Percentiles rank a stretch among this genome's conserved stretches.
Evolutionary conservation across 2,113 vertebrate genomes (phyloP).

Genomic region (Panurus biarmicus): DNA sequence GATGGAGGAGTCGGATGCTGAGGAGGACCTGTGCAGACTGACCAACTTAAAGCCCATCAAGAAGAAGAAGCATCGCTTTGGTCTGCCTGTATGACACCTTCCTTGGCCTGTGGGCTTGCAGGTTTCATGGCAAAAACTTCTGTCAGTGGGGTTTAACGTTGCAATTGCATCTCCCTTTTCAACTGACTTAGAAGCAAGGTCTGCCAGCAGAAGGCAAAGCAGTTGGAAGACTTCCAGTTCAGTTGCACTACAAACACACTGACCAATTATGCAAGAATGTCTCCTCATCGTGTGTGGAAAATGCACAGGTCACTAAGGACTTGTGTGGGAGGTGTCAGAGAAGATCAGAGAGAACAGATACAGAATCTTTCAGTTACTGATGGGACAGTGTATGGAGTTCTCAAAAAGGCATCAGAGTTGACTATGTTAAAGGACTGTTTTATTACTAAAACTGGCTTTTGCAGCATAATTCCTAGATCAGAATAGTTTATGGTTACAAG

Average conservation of each 20-base stretch:
- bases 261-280: slow-evolving; percentile 74
- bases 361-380: not conserved
- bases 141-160: slow-evolving; percentile 35
- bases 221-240: slow-evolving; percentile 49
- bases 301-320: not conserved
- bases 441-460: slow-evolving; percentile 71
- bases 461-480: slow-evolving; percentile 69
- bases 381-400: not conserved
- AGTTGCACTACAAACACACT: slow-evolving; percentile 74
- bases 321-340: not conserved
- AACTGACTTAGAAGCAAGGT: slow-evolving; percentile 33
- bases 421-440: slow-evolving; percentile 53
- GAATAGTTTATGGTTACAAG: slow-evolving; percentile 66
- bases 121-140: not conserved
- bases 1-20: slow-evolving; percentile 90
- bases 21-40: slow-evolving; percentile 87
- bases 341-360: not conserved
- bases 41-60: slow-evolving; percentile 84
- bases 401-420: slow-evolving; percentile 29
- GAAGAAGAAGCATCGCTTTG: slow-evolving; percentile 93
- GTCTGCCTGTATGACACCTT: slow-evolving; percentile 86
- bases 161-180: slow-evolving; percentile 28
- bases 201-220: not conserved
- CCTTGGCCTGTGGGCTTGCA: slow-evolving; percentile 13
- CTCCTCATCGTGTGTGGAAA: slow-evolving; percentile 13